Base-by-base conservation (phyloP, 1,140 invertebrate species). In the Trichomalopsis sarcophagae region DNA sequence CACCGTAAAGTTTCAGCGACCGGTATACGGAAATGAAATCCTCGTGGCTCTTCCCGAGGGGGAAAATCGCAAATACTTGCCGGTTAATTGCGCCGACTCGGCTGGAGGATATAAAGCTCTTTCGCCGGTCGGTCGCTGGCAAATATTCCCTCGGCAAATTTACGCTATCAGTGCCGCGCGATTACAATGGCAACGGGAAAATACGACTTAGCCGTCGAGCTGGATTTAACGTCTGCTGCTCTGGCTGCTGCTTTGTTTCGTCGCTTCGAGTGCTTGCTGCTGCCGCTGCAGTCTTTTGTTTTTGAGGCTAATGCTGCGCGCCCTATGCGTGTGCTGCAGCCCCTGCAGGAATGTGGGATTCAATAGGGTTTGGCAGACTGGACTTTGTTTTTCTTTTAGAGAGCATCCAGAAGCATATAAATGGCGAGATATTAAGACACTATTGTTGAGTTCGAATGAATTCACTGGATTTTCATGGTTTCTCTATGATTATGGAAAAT, bases 41-140 rank as follows among this genome's bases (percentile, higher is more conserved):
- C 30, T 71, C 71, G 11, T 0, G 47, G 33, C 27, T n/a, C 55
- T 30, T n/a, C 47, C 47, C 81, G n/a, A 62, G 71, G 68, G 50
- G 50, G 69, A 68, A 82, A 82, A 75, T 74, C 27, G 14, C 27
- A 82, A 81, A 44, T 82, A 36, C 50, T 76, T 76, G 5, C 50
- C 30, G 62, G 71, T 76, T 75, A 68, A 82, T 76, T 75, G 50
- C 73, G 13, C 13, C 30, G 30, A 23, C 40, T 82, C 44, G 23
- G 30, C 44, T 82, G 55, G 6, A 74, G 47, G 47, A 30, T 27
- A 69, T 71, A 36, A 82, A 55, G 44, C 68, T 73, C 40, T 73
- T 21, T 21, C n/a, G 21, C 21, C 11, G 30, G 33, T 7, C 21
- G 13, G 50, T 73, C 4, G 1, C 5, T 30, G n/a, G 50, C 71